phyloP scores from a whole-genome alignment of 2,113 vertebrate species.

The Silurus asotus region DNA sequence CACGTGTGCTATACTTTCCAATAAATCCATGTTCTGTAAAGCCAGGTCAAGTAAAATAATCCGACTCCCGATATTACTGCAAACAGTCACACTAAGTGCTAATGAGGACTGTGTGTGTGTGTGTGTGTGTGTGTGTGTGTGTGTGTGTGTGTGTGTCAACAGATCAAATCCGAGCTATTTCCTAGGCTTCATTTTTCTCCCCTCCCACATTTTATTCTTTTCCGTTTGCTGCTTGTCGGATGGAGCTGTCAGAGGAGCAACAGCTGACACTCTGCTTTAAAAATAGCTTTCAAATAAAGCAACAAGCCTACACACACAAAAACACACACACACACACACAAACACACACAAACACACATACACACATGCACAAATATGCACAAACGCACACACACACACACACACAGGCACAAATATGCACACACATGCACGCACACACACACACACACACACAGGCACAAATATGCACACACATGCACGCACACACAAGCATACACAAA shows the following conservation, averaged over 20 bases:
- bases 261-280: constrained; percentile 46
- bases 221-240: constrained; percentile 20
- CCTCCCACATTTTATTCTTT: constrained; percentile 25
- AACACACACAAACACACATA: constrained; percentile 11
- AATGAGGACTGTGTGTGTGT: not conserved
- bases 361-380: no score
- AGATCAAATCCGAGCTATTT: constrained; percentile 23
- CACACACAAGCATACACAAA: not conserved
- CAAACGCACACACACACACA: no score
- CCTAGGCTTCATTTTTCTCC: not conserved
- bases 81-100: not conserved
- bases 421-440: not conserved
- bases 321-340: constrained; percentile 19
- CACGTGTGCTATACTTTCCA: constrained; percentile 27
- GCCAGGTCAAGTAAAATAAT: not conserved
- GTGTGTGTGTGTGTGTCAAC: not conserved
- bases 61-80: not conserved
- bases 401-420: no score
- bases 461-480: constrained; percentile 4
- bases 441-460: not conserved
- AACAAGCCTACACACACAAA: constrained; percentile 19
- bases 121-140: not conserved
- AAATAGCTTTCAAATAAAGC: constrained; percentile 35
- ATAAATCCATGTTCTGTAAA: not conserved
- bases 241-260: constrained; percentile 39